A percentile compares a stretch with the other conserved stretches of the same genome.
phyloP scores from a whole-genome alignment of 2,888 invertebrate genomes.

The Heliconius hortense region DNA sequence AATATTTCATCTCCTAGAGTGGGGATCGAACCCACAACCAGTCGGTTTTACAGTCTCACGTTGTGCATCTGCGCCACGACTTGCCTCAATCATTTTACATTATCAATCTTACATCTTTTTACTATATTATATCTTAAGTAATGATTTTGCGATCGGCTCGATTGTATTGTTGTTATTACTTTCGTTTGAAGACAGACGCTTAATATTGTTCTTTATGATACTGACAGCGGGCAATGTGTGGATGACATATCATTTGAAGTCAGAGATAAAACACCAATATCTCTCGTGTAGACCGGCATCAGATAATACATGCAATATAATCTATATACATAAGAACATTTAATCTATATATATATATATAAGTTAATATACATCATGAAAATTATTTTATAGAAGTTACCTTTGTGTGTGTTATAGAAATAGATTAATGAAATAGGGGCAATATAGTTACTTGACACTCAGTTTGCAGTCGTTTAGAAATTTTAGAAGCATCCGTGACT shows the following conservation, averaged over 20 bases:
- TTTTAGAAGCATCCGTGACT: too few species aligned
- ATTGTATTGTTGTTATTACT: not conserved
- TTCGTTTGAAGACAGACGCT: not conserved
- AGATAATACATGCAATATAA: constrained; percentile 15
- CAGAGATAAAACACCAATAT: constrained; percentile 24
- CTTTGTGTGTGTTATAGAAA: too few species aligned
- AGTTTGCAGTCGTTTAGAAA: not conserved
- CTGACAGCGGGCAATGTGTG: constrained; percentile 8
- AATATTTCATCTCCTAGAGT: too few species aligned
- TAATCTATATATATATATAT: not conserved
- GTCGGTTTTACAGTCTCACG: too few species aligned
- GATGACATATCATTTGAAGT: constrained; percentile 29
- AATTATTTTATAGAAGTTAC: too few species aligned
- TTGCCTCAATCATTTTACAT: too few species aligned
- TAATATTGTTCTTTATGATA: constrained; percentile 5
- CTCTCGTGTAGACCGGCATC: constrained; percentile 6
- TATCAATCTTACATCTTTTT: not conserved
- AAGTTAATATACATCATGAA: too few species aligned
- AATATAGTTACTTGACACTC: not conserved
- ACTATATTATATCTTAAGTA: not conserved
- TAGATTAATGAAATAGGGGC: too few species aligned
- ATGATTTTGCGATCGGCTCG: not conserved
- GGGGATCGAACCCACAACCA: too few species aligned
- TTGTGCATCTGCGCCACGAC: too few species aligned
- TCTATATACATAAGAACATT: too few species aligned